Percentiles rank a stretch among this genome's conserved stretches.
phyloP scores from a whole-genome alignment of 2,797 vertebrate species.

The Enteromius paludinosus region DNA sequence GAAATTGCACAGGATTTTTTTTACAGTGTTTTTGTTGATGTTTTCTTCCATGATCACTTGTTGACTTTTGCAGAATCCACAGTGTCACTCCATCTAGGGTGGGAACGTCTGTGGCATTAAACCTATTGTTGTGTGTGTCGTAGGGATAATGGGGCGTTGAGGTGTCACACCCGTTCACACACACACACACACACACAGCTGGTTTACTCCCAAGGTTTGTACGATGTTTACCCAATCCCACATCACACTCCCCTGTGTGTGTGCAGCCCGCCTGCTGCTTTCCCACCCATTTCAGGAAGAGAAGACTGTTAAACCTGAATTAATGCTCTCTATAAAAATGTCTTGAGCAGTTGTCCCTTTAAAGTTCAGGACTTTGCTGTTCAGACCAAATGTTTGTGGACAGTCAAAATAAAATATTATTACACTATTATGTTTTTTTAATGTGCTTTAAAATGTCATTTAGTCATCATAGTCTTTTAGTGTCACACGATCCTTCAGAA shows the following conservation, averaged over 20 bases:
- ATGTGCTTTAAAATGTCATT: neutral
- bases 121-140: conserved; percentile 31
- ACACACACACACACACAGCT: conserved; percentile 44
- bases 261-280: conserved; percentile 29
- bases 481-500: neutral
- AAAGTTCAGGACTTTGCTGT: neutral
- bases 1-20: neutral
- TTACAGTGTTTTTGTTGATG: neutral
- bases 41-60: conserved; percentile 24
- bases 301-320: neutral
- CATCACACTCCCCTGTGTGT: conserved; percentile 47
- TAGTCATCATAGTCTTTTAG: neutral
- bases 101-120: conserved; percentile 24
- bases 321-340: neutral
- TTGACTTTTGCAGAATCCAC: conserved; percentile 42
- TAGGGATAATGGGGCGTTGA: conserved; percentile 25
- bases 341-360: neutral
- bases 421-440: neutral
- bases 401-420: neutral
- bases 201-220: conserved; percentile 49
- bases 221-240: conserved; percentile 50
- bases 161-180: conserved; percentile 52
- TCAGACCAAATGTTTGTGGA: neutral
- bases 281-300: conserved; percentile 32
- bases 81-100: conserved; percentile 36